These are phyloP conservation scores for Catocala nupta DNA, from an alignment of 2,888 invertebrate species.

Conservation along the genomic window DNA sequence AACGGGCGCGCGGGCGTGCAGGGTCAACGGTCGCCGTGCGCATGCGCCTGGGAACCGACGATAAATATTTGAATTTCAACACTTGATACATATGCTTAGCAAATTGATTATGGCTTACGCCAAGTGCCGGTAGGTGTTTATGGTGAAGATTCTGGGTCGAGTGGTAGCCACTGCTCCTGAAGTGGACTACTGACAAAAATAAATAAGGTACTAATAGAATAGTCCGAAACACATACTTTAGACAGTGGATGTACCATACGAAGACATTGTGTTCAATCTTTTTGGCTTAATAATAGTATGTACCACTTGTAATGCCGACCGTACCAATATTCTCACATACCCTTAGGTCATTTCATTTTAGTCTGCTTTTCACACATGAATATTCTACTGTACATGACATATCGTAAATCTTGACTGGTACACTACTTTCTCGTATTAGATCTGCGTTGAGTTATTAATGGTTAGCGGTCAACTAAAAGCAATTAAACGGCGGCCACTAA, in stretches of 20 bases:
- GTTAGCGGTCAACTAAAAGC: slow-evolving; percentile 47
- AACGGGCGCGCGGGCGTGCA: slow-evolving; percentile 65
- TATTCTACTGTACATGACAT: slow-evolving; percentile 21
- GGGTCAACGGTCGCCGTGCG: slow-evolving; percentile 84
- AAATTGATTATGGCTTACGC: slow-evolving; percentile 79
- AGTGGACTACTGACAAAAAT: slow-evolving; percentile 6
- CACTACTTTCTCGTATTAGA: slow-evolving; percentile 45
- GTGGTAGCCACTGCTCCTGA: slow-evolving; percentile 24
- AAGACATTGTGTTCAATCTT: too few species aligned
- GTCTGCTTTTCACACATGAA: slow-evolving; percentile 5
- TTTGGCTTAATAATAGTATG: too few species aligned
- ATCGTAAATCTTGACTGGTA: slow-evolving; percentile 42
- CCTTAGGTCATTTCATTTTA: background rate
- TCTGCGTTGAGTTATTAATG: slow-evolving; percentile 47
- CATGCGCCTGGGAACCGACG: slow-evolving; percentile 82
- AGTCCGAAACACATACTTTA: too few species aligned
- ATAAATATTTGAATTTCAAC: slow-evolving; percentile 87
- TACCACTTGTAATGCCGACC: background rate
- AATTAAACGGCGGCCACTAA: slow-evolving; percentile 50
- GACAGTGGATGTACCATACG: too few species aligned
- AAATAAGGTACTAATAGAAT: background rate
- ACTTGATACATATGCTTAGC: slow-evolving; percentile 85
- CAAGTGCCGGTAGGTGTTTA: slow-evolving; percentile 66
- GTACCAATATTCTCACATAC: background rate
- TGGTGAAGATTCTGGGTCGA: slow-evolving; percentile 62